phyloP scores from a whole-genome alignment of 2,113 vertebrate genomes.

The Aleadryas rufinucha region DNA sequence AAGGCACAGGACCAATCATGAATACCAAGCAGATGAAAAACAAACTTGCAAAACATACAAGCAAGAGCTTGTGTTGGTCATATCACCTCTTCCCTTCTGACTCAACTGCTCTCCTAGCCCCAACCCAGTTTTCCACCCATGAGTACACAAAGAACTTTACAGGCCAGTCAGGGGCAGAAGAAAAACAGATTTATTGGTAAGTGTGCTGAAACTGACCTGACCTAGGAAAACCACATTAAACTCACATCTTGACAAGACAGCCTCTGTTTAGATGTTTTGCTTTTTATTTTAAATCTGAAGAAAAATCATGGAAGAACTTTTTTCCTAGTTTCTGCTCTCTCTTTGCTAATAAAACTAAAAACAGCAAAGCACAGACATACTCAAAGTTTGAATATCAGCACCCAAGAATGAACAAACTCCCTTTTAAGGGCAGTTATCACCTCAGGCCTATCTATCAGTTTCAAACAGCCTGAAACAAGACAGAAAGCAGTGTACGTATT shows the following conservation, averaged over 20 bases:
- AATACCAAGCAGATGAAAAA: not conserved
- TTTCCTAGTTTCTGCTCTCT: not conserved
- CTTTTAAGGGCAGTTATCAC: not conserved
- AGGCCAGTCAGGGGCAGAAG: not conserved
- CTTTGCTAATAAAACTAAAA: not conserved
- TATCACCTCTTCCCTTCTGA: not conserved
- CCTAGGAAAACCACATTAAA: not conserved
- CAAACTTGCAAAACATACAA: not conserved
- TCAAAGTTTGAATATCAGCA: not conserved
- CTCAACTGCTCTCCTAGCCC: not conserved
- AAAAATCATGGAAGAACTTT: not conserved
- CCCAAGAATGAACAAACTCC: not conserved
- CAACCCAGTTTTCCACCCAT: not conserved
- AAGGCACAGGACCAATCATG: not conserved
- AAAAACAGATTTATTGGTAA: not conserved
- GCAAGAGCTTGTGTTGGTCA: not conserved
- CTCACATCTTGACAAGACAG: not conserved
- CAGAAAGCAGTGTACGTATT: not conserved
- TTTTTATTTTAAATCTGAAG: not conserved
- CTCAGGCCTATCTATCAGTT: not conserved
- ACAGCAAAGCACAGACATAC: not conserved
- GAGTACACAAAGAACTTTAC: not conserved
- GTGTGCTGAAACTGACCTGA: not conserved
- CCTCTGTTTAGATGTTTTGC: not conserved
- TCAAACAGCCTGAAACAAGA: not conserved